Base-by-base conservation (phyloP, 1,140 invertebrate species). In the Rhagoletis zephyria region DNA sequence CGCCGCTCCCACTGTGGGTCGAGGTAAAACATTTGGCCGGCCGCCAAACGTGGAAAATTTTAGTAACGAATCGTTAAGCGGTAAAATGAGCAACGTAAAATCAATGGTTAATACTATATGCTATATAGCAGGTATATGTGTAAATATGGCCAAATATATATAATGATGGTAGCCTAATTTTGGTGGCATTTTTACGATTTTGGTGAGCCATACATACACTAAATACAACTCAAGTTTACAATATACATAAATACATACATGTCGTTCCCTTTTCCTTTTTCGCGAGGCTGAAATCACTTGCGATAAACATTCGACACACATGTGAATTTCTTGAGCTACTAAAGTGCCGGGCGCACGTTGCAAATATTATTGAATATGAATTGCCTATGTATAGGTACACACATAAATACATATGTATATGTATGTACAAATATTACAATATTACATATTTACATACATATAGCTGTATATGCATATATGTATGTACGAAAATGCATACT, bases 21-120 rank as follows among this genome's bases (percentile, higher is more conserved):
- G 74, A 51, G 74, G 74, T 16, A 81, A 81, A 19, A 81, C 48
- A n/a, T 56, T 81, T 81, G 74, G 74, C 74, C n/a, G 16, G 16
- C 10, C 3, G 74, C 74, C 74, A 81, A 81, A 45, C 45, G 67
- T 45, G 40, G 64, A 74, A 45, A 16, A 74, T 74, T 74, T 81
- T 19, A 48, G 74, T 51, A 56, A 77, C 70, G 16, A 77, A 77
- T 77, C 12, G n/a, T n/a, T n/a, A n/a, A n/a, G n/a, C n/a, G n/a
- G n/a, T n/a, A n/a, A n/a, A n/a, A n/a, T n/a, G n/a, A n/a, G n/a
- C n/a, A n/a, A n/a, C n/a, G n/a, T n/a, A n/a, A 81, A 81, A 81
- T 81, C 16, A 48, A n/a, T n/a, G n/a, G n/a, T n/a, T n/a, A n/a
- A n/a, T 12, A 74, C 51, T 30, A 81, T 81, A 4, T 42, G n/a